phyloP scores from a whole-genome alignment of 2,888 invertebrate genomes.

The Drosophila lutescens region DNA sequence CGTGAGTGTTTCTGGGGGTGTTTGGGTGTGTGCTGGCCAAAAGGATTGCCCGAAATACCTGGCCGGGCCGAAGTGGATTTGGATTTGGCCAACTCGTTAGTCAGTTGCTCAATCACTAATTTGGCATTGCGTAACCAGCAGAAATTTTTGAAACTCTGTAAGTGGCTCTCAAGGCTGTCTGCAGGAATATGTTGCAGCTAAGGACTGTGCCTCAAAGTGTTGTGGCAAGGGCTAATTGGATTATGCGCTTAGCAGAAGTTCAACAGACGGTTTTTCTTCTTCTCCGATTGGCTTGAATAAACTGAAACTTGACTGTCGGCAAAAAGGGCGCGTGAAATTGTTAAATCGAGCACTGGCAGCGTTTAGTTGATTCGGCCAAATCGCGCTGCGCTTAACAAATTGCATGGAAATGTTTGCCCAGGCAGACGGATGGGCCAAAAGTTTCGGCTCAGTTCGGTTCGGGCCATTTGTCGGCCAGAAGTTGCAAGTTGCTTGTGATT shows the following conservation, averaged over 20 bases:
- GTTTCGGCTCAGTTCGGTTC: constrained; percentile 16
- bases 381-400: constrained; percentile 61
- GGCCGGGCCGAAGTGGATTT: constrained; percentile 21
- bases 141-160: constrained; percentile 18
- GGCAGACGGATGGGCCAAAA: constrained; percentile 32
- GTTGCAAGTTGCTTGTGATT: constrained; percentile 63
- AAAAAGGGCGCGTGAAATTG: constrained; percentile 52
- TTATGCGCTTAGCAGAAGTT: constrained; percentile 60
- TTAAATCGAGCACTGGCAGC: constrained; percentile 69
- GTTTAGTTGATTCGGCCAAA: constrained; percentile 55
- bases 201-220: constrained; percentile 5
- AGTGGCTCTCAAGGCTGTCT: constrained; percentile 1
- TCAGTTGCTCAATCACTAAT: constrained; percentile 21
- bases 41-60: constrained; percentile 56
- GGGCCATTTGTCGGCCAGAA: constrained; percentile 46
- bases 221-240: constrained; percentile 57
- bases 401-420: constrained; percentile 43
- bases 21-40: constrained; percentile 48
- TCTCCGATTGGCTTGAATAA: background rate
- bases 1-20: constrained; percentile 22
- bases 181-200: background rate
- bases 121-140: constrained; percentile 16
- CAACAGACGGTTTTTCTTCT: too few species aligned
- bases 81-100: constrained; percentile 31
- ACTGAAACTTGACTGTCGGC: constrained; percentile 3